Base-by-base conservation (phyloP, 2,113 vertebrate genomes). In the Pao palembangensis region DNA sequence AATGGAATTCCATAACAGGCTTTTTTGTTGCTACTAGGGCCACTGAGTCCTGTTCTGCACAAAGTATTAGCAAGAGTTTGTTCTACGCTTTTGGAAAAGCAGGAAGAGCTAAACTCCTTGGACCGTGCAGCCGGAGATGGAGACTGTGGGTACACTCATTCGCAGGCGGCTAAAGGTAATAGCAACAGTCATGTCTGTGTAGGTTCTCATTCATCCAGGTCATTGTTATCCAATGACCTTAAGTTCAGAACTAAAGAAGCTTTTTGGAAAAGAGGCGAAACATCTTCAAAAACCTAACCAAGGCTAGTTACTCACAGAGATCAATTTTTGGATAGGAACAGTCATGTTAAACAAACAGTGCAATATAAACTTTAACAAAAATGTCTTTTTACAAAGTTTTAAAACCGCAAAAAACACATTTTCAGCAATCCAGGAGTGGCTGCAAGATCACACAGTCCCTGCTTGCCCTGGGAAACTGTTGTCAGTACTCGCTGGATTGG, bases 101-200 rank as follows among this genome's bases (percentile, higher is more conserved):
- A 93, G 83, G 93, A 95, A 0, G 81, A 88, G 25, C 93, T 99
- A 6, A 96, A 98, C 2, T 88, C 92, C 3, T 82, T 99, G 85
- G 97, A 98, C 67, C 91, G 95, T 0, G 93, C 90, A 0, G 88
- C 93, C 0, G 97, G 96, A 0, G 96, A 99, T 0, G 97, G 96
- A 12, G 97, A 99, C 71, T 98, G 95, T 0, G 96, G 97, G 1
- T 93, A 86, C 88, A 99, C 96, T 0, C 96, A 98, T 0, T 90
- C 93, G 14, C 88, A 89, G 6, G 94, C 92, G 0, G 95, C 95
- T 52, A 84, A 55, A 85, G 96, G 96, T 97, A 49, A 21, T n/a
- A n/a, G 15, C 14, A 47, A 47, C 6, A n/a, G 44, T 54, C 10
- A 28, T 28, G 25, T 28, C 25, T 28, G 25, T 28, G 25, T 28